These are phyloP conservation scores for Serinus canaria DNA, from an alignment of 2,113 vertebrate genomes.

Conservation along the genomic window DNA sequence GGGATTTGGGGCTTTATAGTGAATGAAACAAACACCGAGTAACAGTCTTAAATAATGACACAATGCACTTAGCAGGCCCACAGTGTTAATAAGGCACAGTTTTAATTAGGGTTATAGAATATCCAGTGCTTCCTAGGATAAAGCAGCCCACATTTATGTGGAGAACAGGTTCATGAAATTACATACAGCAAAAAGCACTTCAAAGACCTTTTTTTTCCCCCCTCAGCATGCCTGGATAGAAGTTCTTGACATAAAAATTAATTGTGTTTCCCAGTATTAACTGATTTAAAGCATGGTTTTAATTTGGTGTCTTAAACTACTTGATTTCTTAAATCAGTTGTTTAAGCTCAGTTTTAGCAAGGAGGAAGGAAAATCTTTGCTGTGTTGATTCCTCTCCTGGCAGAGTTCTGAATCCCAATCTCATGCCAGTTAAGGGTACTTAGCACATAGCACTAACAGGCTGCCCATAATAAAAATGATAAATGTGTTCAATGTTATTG, in stretches of 20 bases:
- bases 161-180: not conserved
- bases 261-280: not conserved
- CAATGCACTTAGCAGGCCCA: not conserved
- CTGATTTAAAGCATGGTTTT: not conserved
- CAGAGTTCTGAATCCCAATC: not conserved
- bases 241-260: not conserved
- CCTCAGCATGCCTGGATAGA: not conserved
- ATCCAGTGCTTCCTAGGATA: not conserved
- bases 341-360: not conserved
- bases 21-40: not conserved
- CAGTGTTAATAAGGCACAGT: not conserved
- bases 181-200: not conserved
- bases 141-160: not conserved
- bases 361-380: not conserved
- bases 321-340: not conserved
- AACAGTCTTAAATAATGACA: not conserved
- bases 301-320: not conserved
- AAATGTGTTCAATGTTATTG: not conserved
- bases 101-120: not conserved
- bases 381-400: not conserved
- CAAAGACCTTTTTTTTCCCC: rapidly evolving
- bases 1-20: not conserved
- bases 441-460: not conserved
- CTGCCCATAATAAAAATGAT: not conserved
- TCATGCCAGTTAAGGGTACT: not conserved